Evolutionary conservation across 2,888 invertebrate genomes (phyloP).

Genomic region (Strigamia maritima): DNA sequence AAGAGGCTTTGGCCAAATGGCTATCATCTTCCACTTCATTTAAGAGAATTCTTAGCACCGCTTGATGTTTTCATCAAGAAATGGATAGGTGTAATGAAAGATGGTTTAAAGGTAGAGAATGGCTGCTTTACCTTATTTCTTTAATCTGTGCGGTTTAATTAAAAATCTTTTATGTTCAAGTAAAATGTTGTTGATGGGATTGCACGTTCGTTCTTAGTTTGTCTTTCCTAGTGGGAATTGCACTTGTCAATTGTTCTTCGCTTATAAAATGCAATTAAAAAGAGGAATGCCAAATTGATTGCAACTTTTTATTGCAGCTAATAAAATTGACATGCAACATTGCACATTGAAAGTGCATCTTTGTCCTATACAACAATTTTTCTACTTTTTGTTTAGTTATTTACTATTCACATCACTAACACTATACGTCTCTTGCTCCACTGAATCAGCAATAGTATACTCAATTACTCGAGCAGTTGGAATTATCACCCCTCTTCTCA

Average conservation of each 20-base stretch:
- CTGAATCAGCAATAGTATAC: neutral
- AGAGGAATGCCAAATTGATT: too few species aligned
- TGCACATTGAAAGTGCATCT: too few species aligned
- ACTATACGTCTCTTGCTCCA: neutral
- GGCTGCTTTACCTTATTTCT: neutral
- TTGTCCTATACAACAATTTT: too few species aligned
- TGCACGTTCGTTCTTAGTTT: neutral
- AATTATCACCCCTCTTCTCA: neutral
- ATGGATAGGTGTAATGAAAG: neutral
- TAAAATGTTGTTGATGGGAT: neutral
- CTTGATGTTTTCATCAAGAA: slow-evolving; percentile 4
- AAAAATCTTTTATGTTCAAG: neutral
- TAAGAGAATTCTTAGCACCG: slow-evolving; percentile 4
- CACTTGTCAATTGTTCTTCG: too few species aligned
- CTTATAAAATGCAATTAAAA: too few species aligned
- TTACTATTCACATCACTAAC: neutral
- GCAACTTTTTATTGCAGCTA: too few species aligned
- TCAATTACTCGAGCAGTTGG: neutral
- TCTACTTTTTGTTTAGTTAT: neutral
- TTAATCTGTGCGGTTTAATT: neutral
- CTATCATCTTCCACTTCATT: slow-evolving; percentile 4
- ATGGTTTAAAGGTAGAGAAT: neutral
- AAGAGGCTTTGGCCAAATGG: slow-evolving; percentile 4
- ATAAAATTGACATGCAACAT: too few species aligned
- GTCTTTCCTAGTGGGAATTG: too few species aligned